phyloP scores from a whole-genome alignment of 2,113 vertebrate genomes.

The Nycticebus coucang region DNA sequence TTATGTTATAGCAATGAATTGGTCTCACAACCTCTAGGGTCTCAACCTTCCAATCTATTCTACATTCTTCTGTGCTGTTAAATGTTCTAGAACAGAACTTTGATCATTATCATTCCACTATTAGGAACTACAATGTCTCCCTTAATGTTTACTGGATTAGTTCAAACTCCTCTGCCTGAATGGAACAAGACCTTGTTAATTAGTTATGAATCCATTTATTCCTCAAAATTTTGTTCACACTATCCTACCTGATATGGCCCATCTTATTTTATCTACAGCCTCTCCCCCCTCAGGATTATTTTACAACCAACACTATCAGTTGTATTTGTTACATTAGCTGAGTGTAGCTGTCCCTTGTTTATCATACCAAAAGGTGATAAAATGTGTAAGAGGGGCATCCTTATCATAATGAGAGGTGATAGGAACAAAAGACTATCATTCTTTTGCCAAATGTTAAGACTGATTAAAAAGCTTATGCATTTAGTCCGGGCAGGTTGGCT shows the following conservation, averaged over 20 bases:
- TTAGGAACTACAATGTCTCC: neutral
- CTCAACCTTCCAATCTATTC: neutral
- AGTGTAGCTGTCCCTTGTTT: neutral
- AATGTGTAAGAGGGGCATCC: neutral
- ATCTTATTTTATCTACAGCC: neutral
- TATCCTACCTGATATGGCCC: neutral
- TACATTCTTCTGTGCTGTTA: neutral
- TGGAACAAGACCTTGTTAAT: slow-evolving; percentile 7
- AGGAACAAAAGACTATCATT: neutral
- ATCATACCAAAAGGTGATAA: neutral
- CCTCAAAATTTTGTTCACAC: slow-evolving; percentile 40
- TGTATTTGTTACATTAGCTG: neutral
- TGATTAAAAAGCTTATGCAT: neutral
- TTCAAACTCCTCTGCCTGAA: slow-evolving; percentile 48
- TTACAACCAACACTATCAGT: slow-evolving; percentile 14
- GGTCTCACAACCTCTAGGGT: neutral
- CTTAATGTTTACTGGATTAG: neutral
- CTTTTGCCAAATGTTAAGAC: slow-evolving; percentile 26
- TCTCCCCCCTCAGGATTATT: neutral
- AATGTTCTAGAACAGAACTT: neutral
- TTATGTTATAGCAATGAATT: neutral
- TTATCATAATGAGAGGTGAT: neutral
- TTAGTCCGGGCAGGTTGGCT: too few relatives aligned
- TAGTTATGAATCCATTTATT: slow-evolving; percentile 23
- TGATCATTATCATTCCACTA: neutral